A percentile compares a stretch with the other conserved stretches of the same genome.
Conservation (phyloP, 2,113 vertebrate species). For the Nansenia antarctica region DNA sequence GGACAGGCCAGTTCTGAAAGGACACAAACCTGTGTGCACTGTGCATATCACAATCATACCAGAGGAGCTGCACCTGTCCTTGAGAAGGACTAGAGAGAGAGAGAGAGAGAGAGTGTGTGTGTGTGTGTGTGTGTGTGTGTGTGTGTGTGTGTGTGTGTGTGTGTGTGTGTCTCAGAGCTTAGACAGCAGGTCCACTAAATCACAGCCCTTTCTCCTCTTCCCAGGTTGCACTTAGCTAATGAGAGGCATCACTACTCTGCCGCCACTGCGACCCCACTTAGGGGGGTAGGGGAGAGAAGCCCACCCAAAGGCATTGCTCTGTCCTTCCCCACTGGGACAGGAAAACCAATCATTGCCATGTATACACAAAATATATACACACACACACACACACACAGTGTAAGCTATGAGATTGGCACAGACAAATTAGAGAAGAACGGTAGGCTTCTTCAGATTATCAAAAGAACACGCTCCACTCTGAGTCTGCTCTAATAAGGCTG, state of each 20-base stretch:
- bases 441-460: neutral
- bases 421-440: neutral
- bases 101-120: neutral
- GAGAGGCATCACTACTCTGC: conserved; percentile 65
- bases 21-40: too few species aligned
- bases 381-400: conserved; percentile 5
- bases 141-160: neutral
- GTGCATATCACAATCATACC: too few species aligned
- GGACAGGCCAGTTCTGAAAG: too few species aligned
- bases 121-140: conserved; percentile 32
- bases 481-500: too few species aligned
- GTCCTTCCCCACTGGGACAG: conserved; percentile 30
- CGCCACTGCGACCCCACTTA: conserved; percentile 62
- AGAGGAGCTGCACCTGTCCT: too few species aligned
- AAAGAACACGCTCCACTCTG: too few species aligned
- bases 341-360: conserved; percentile 10
- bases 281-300: neutral
- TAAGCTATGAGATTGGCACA: conserved; percentile 24
- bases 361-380: neutral
- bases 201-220: conserved; percentile 54
- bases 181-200: conserved; percentile 60
- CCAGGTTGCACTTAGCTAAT: conserved; percentile 75
- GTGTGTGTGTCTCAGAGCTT: conserved; percentile 11
- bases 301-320: conserved; percentile 50
- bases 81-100: too few species aligned